phyloP scores from a whole-genome alignment of 2,113 vertebrate genomes.

The Lamprologus sp. region DNA sequence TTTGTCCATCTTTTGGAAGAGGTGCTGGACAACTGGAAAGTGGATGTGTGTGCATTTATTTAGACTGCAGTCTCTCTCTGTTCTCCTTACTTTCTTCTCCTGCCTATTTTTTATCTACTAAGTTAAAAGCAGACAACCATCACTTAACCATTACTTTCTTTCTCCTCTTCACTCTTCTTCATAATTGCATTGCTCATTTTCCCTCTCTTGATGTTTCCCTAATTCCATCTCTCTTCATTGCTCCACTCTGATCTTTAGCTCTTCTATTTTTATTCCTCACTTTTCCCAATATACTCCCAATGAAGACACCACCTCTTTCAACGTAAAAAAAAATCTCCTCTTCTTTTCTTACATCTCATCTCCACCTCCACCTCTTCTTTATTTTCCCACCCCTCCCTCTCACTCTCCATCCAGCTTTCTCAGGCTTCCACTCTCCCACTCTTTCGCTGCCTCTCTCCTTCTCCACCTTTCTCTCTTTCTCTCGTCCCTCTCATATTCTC shows the following conservation, averaged over 20 bases:
- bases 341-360: background rate
- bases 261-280: background rate
- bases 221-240: background rate
- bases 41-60: background rate
- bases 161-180: background rate
- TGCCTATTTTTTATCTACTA: background rate
- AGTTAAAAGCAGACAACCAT: background rate
- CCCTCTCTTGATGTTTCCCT: background rate
- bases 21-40: background rate
- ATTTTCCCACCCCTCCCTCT: background rate
- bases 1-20: background rate
- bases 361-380: background rate
- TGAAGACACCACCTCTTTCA: background rate
- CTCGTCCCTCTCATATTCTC: conserved; percentile 16
- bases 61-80: background rate
- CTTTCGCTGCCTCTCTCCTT: conserved; percentile 6
- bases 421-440: background rate
- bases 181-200: background rate
- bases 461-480: conserved; percentile 37
- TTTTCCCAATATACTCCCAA: background rate
- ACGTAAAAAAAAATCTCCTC: background rate
- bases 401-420: background rate
- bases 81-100: background rate
- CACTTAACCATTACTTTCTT: background rate
- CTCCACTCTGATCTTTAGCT: background rate